Conservation (phyloP, 2,888 invertebrate species). For the Eupithecia subumbrata region DNA sequence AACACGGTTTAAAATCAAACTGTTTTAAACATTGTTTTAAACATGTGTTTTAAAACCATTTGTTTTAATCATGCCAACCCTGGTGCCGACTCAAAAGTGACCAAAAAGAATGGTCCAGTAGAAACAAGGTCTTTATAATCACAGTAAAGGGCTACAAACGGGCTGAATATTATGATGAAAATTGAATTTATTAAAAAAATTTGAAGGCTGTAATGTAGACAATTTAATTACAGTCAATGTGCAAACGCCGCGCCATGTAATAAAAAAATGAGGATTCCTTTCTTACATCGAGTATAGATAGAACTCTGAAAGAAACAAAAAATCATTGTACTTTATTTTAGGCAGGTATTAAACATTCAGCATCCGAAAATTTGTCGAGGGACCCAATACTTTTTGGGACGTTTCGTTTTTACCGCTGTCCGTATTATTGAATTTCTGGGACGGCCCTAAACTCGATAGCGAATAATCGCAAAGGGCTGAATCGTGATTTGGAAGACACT, state of each 20-base stretch:
- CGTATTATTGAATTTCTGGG: conserved; percentile 59
- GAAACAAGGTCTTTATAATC: neutral
- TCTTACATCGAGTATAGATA: neutral
- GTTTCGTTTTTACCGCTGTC: conserved; percentile 51
- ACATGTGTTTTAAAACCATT: too few relatives aligned
- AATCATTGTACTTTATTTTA: conserved; percentile 20
- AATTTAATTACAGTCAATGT: neutral
- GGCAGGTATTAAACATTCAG: conserved; percentile 37
- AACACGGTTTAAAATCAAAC: too few relatives aligned
- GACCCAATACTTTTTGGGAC: conserved; percentile 48
- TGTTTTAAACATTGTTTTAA: too few relatives aligned
- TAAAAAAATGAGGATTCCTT: neutral
- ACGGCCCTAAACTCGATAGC: conserved; percentile 51
- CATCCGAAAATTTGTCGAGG: conserved; percentile 34
- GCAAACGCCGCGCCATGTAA: neutral
- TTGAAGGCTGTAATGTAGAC: neutral
- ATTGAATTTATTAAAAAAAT: neutral
- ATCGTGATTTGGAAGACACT: conserved; percentile 59
- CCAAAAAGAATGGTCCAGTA: neutral
- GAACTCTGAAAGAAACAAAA: conserved; percentile 9
- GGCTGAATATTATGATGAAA: neutral
- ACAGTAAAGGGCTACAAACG: neutral
- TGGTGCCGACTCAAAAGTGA: neutral
- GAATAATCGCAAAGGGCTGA: conserved; percentile 60
- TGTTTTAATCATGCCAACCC: too few relatives aligned